Evolutionary conservation across 2,113 vertebrate genomes (phyloP).

Genomic region (Neofelis nebulosa): DNA sequence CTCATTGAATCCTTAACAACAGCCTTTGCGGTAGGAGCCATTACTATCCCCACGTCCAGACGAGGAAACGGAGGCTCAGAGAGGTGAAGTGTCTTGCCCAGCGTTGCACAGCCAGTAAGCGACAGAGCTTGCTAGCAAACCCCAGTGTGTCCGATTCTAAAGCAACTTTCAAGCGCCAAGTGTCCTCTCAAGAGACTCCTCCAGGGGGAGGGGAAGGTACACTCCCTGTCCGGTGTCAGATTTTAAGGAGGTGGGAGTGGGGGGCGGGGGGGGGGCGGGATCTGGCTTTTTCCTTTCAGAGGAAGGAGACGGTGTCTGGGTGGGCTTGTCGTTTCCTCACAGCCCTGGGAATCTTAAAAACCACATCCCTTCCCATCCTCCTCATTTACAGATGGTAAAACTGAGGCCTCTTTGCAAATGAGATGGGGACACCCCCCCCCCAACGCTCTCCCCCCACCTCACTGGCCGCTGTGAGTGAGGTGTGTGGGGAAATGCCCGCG

Average conservation of each 20-base stretch:
- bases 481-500: not conserved
- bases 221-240: not conserved
- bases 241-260: not conserved
- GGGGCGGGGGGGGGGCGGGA: accelerated
- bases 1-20: not conserved
- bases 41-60: not conserved
- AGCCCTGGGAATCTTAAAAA: not conserved
- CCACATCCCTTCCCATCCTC: accelerated
- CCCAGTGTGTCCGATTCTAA: not conserved
- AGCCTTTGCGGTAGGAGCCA: not conserved
- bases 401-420: not conserved
- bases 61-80: not conserved
- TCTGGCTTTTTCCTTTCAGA: not conserved
- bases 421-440: not conserved
- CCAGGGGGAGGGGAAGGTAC: accelerated
- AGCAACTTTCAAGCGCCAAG: not conserved
- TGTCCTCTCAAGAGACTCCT: not conserved
- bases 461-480: not conserved
- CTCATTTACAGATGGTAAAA: not conserved
- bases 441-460: not conserved
- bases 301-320: not conserved
- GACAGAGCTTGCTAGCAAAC: not conserved
- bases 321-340: not conserved
- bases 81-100: not conserved
- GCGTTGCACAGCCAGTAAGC: not conserved